These are phyloP conservation scores for Ardeotis arabs DNA, from an alignment of 2,113 vertebrate species.

Conservation along the genomic window DNA sequence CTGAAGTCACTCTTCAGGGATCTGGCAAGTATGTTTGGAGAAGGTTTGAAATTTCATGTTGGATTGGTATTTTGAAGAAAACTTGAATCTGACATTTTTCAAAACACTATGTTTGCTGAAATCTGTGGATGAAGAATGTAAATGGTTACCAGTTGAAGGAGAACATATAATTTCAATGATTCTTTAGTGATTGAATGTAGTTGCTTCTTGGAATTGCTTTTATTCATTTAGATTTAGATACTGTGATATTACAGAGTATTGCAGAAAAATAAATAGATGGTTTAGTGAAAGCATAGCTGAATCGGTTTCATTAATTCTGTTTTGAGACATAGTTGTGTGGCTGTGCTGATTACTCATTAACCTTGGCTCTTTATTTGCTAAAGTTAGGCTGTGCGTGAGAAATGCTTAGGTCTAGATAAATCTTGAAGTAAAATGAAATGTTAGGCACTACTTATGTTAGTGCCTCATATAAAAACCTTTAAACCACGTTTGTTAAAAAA, in stretches of 20 bases:
- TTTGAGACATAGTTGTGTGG: not conserved
- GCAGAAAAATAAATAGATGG: not conserved
- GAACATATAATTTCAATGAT: not conserved
- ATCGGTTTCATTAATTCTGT: not conserved
- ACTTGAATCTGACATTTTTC: not conserved
- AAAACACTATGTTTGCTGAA: not conserved
- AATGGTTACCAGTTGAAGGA: not conserved
- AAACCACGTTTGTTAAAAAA: not conserved
- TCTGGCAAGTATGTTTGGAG: not conserved
- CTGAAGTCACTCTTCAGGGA: not conserved
- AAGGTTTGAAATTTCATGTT: not conserved
- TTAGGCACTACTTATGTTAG: not conserved
- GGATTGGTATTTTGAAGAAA: not conserved
- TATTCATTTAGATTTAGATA: not conserved
- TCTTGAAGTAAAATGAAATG: not conserved
- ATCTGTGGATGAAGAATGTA: not conserved
- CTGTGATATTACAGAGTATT: not conserved
- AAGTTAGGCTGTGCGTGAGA: not conserved
- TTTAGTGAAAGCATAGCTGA: not conserved
- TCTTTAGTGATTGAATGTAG: not conserved
- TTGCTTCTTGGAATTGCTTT: not conserved
- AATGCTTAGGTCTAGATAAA: not conserved
- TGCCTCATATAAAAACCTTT: not conserved
- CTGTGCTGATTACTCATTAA: not conserved
- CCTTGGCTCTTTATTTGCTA: not conserved